Evolutionary conservation across 1,140 invertebrate genomes (phyloP), one percentile per base, ranked within the genome.

Genomic region (Drosophila sp.): DNA sequence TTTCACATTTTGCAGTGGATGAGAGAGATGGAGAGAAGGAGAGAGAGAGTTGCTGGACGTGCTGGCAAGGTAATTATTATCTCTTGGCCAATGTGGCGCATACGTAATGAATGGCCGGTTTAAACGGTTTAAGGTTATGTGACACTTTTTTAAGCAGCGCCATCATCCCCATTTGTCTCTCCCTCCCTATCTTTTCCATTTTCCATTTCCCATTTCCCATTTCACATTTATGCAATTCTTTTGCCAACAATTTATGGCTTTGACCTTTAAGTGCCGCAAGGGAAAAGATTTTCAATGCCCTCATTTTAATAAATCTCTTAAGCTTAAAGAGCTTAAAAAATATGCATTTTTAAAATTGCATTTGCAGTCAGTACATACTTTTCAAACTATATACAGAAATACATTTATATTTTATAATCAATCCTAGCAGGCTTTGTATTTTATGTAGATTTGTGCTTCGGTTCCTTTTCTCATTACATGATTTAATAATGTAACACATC

Each of bases 31-130:
- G n/a, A n/a, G n/a, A n/a, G n/a, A n/a, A n/a, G n/a, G n/a, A n/a
- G 38, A 40, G 65, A 14, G 46, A 7, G 56, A 34, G 56, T 53
- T 62, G 48, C 36, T 54, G 66, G 58, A 16, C n/a, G 13, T 62
- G 18, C 63, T 29, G 69, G 38, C 25, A 61, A 61, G 77, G 73
- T 84, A 86, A 84, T 86, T 86, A 86, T 80, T 86, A 78, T 80
- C 65, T 62, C 7, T 61, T 79, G 80, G 70, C 56, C 69, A 74
- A 43, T 69, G 46, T 43, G 54, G 51, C 72, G 76, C 64, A 80
- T 84, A 77, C 69, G 81, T 84, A 74, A 84, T 65, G 66, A 86
- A 86, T 86, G 73, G 32, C 38, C 36, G 50, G 65, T 51, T 69
- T 76, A 65, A 72, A 78, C 54, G 75, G 70, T 78, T 78, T 78